Base-by-base conservation (phyloP, 2,797 vertebrate genomes). In the Anisognathus igniventris region DNA sequence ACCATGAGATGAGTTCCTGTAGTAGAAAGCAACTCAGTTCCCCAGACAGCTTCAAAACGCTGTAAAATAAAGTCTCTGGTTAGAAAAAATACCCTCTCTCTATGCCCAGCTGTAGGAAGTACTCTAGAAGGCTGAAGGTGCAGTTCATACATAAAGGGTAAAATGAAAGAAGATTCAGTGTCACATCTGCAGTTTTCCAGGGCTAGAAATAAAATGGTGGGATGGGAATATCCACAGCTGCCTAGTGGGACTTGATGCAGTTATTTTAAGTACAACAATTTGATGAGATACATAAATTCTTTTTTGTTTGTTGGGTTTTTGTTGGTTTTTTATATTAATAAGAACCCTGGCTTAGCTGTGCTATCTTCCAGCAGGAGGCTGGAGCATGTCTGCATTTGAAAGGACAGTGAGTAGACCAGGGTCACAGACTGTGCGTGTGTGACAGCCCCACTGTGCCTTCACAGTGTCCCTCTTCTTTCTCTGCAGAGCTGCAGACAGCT, bases 371-470 rank as follows among this genome's bases (percentile, higher is more conserved):
- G 45, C 21, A 71, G 48, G 40, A 70, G 57, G 21, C 19, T 66
- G 37, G 22, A 77, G 5, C 28, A 23, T 19, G 33, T 15, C 30
- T 68, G 30, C 30, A 12, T 65, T 67, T 25, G 31, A 66, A 86
- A 80, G 28, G 31, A 28, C 50, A 17, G 22, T 53, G 90, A 61
- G 17, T 1, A 33, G 53, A 45, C 20, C 37, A 42, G 40, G 31
- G 45, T 22, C 33, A 17, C 54, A 25, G 0, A 0, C 44, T 42
- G 15, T 8, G 1, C 39, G 45, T 42, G 15, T 8, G 1, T 44
- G 45, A 42, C 56, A 89, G 66, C 22, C 62, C 21, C 12, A 3
- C 27, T 22, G 13, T 30, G 61, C 48, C 79, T 64, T 71, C 82
- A 48, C n/a, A 21, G 39, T 2, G 35, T 53, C 58, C n/a, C 6